Evolutionary conservation across 2,113 vertebrate species (phyloP).

Genomic region (Trogon melanurus): DNA sequence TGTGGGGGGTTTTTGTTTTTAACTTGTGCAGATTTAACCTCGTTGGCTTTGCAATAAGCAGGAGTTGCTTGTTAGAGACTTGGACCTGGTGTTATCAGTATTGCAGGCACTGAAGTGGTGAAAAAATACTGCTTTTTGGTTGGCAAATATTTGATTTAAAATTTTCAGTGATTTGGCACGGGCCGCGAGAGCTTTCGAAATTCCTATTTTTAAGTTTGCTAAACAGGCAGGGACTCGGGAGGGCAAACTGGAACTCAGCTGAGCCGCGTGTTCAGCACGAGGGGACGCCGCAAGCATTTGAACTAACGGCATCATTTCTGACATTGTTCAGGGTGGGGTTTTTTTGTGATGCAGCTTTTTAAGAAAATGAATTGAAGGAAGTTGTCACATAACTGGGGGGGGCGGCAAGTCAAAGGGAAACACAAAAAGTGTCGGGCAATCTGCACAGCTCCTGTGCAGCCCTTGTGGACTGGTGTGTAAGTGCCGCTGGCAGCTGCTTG

Average conservation of each 20-base stretch:
- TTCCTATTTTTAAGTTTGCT: conserved; percentile 4
- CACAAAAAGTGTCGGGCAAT: neutral
- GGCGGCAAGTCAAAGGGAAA: neutral
- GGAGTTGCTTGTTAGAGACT: neutral
- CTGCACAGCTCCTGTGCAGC: neutral
- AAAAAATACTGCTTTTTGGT: neutral
- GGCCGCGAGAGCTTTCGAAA: neutral
- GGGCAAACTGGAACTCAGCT: rapidly evolving
- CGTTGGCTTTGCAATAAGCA: neutral
- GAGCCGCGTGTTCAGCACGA: rapidly evolving
- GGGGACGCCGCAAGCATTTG: neutral
- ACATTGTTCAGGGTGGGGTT: neutral
- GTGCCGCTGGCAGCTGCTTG: neutral
- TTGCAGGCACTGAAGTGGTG: neutral
- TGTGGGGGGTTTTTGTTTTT: neutral
- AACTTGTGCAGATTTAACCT: neutral
- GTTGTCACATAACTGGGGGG: neutral
- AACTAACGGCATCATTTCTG: neutral
- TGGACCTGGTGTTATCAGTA: neutral
- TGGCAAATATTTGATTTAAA: conserved; percentile 14
- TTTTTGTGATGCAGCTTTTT: conserved; percentile 5
- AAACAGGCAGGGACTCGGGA: neutral
- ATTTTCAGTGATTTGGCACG: neutral
- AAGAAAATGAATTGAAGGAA: conserved; percentile 51
- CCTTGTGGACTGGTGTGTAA: neutral